Base-by-base conservation (phyloP, 2,888 invertebrate species). In the Callimorpha dominula region DNA sequence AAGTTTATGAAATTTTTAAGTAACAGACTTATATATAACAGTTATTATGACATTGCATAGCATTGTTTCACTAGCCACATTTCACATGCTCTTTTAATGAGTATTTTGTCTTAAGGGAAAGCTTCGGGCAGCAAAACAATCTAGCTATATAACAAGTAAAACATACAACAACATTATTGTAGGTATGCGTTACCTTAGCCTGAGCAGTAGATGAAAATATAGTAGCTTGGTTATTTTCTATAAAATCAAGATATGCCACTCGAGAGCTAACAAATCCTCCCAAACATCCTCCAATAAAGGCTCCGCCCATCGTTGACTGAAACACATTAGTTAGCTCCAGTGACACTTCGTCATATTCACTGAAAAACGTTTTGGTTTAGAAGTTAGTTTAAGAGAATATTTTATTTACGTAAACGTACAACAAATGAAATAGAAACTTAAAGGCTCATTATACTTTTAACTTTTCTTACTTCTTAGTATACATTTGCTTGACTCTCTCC, bases 221-320 rank as follows among this genome's bases (percentile, higher is more conserved):
- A 6, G 97, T 97, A 12, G 97, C 98, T 93, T 97, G 96, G 91
- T 98, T 98, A 78, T 96, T 97, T 88, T 97, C 97, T 89, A 98
- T 96, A 82, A 98, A 98, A 83, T 96, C 95, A 63, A 96, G 78
- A 84, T 97, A 97, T 1, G 97, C 96, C 6, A 88, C 86, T 81
- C 96, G 95, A 15, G 97, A 97, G 80, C 94, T 91, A 4, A 96
- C 87, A 84, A 97, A 94, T 46, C 97, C 97, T 70, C 98, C 97
- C 85, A 97, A 96, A 64, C 96, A 80, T 0, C 94, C 97, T 20
- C 98, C 98, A 42, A 96, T 73, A 65, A 97, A 93, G 5, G 96
- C 90, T 20, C 97, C 97, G 75, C 96, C 82, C 65, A 96, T 87
- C 8, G 96, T 91, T 5, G 97, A 96, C 88, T 97, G 97, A 52